These are phyloP conservation scores for Orchesella cincta DNA, from an alignment of 1,140 invertebrate species.

Conservation along the genomic window DNA sequence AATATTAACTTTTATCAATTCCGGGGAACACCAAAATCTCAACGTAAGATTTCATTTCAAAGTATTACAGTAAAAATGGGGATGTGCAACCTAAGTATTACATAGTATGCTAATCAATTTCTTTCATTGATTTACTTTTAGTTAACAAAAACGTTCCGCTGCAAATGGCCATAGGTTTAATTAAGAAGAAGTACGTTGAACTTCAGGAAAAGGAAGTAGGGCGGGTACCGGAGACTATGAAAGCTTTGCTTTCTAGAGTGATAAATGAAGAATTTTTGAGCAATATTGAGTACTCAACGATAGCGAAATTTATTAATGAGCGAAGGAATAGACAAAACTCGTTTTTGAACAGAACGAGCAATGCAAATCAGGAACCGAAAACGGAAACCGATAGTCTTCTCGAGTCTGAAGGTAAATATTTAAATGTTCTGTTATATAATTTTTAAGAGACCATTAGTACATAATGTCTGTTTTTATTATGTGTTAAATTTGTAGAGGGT, in stretches of 20 bases:
- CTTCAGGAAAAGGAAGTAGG: slow-evolving; percentile 39
- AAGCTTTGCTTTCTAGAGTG: slow-evolving; percentile 31
- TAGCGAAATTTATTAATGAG: slow-evolving; percentile 36
- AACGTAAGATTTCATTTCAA: slow-evolving; percentile 42
- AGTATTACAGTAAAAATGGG: neutral
- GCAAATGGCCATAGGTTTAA: slow-evolving; percentile 80
- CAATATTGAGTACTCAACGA: slow-evolving; percentile 30
- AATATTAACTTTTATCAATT: slow-evolving; percentile 89
- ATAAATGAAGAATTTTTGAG: slow-evolving; percentile 32
- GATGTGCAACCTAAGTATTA: neutral
- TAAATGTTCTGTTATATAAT: neutral
- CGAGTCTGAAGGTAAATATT: neutral
- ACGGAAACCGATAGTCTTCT: neutral
- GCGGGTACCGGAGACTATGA: slow-evolving; percentile 34
- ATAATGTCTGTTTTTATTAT: neutral
- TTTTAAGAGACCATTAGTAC: neutral
- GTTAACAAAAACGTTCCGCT: slow-evolving; percentile 93
- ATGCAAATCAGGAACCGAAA: neutral
- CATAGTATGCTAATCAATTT: neutral
- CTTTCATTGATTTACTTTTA: slow-evolving; percentile 53
- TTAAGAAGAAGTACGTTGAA: slow-evolving; percentile 55
- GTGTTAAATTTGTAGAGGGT: slow-evolving; percentile 1
- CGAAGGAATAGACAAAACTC: slow-evolving; percentile 22
- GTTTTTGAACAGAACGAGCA: slow-evolving; percentile 37
- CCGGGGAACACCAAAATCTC: slow-evolving; percentile 86